These are phyloP conservation scores for Coenonympha arcania DNA, from an alignment of 2,888 invertebrate species.

Conservation along the genomic window DNA sequence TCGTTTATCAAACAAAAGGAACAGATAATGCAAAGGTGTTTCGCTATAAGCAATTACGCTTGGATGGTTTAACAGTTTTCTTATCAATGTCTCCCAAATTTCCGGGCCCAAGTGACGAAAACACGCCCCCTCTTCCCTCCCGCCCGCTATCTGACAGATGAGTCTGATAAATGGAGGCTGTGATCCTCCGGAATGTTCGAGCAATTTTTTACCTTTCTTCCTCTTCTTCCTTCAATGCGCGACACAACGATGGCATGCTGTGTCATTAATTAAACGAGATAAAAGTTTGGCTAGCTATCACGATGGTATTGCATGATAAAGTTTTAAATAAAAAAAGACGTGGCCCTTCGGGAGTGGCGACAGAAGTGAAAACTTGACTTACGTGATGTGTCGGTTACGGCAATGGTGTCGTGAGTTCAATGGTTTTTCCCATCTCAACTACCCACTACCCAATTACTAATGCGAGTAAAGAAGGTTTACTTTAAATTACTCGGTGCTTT, in stretches of 20 bases:
- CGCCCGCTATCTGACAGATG: not conserved
- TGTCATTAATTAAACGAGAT: not conserved
- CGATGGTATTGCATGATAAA: too few species aligned
- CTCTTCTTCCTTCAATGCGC: not conserved
- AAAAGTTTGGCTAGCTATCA: not conserved
- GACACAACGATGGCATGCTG: not conserved
- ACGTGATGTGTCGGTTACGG: too few species aligned
- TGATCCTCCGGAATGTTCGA: not conserved
- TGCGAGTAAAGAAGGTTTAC: too few species aligned
- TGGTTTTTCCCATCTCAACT: too few species aligned
- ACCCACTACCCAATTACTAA: too few species aligned
- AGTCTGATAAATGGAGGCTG: not conserved
- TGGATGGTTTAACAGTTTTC: too few species aligned
- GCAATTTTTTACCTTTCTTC: constrained; percentile 5
- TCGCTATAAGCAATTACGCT: not conserved
- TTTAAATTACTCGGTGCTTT: too few species aligned
- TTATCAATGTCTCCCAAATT: not conserved
- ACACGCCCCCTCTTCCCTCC: not conserved
- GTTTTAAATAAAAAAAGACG: too few species aligned
- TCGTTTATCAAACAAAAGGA: not conserved
- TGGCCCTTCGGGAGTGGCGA: too few species aligned
- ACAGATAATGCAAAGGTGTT: too few species aligned
- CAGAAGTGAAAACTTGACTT: too few species aligned
- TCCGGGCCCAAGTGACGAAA: not conserved
- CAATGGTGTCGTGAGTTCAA: too few species aligned